Base-by-base conservation (phyloP, 2,888 invertebrate genomes). In the Hermaeophaga mercurialis region DNA sequence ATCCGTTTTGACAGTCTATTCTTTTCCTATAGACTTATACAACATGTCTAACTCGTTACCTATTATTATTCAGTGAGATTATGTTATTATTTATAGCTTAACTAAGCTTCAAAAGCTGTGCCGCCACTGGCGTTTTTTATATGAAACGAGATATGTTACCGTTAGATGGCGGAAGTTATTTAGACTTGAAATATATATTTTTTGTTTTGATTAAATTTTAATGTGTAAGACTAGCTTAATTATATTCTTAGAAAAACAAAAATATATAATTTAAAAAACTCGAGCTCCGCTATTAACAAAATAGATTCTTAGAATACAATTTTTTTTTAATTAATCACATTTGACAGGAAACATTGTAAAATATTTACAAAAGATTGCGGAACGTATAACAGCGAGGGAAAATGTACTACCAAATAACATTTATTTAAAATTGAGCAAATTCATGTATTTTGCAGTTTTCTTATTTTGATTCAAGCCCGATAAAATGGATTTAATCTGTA, bases 181-280 rank as follows among this genome's bases (percentile, higher is more conserved):
- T n/a, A n/a, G n/a, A n/a, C n/a, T n/a, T n/a, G n/a, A n/a, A n/a
- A n/a, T n/a, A n/a, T n/a, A n/a, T n/a, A n/a, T n/a, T n/a, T n/a
- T n/a, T n/a, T n/a, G n/a, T n/a, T n/a, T n/a, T n/a, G n/a, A n/a
- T n/a, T n/a, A n/a, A n/a, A n/a, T n/a, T n/a, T n/a, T n/a, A 67
- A 67, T 61, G 63, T 60, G 63, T 64, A 58, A 66, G 70, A 71
- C 70, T 70, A 70, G 70, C 67, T 67, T 69, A 68, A 58, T 28
- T 26, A 48, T 61, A 65, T 61, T 65, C 63, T 66, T 66, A 58
- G 59, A 14, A 34, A 63, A 66, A 67, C 54, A 62, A 45, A 41
- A 63, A 28, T 17, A 53, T 43, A 47, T 61, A 62, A 59, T 61
- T 59, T 58, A 59, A 63, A 63, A 22, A 56, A 56, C 53, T 61